These are phyloP conservation scores for Sipha maydis DNA, from an alignment of 2,888 invertebrate species.

Conservation along the genomic window DNA sequence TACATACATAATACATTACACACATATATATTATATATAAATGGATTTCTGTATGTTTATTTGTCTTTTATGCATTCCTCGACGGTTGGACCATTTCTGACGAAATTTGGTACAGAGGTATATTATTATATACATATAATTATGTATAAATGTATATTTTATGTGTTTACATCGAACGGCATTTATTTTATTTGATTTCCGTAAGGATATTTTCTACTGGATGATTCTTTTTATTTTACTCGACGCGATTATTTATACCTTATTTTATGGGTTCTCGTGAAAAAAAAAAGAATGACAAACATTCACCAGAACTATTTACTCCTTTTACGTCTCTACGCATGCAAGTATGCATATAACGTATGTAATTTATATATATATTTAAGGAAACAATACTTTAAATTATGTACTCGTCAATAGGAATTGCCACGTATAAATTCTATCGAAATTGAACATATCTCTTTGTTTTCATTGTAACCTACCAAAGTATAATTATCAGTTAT, in stretches of 20 bases:
- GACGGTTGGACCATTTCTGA: no score
- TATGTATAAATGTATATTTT: background rate
- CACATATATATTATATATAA: no score
- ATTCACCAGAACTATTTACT: conserved; percentile 28
- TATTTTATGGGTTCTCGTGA: conserved; percentile 11
- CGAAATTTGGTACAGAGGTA: no score
- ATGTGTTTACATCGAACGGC: background rate
- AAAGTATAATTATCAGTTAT: no score
- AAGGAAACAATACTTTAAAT: background rate
- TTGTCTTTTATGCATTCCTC: no score
- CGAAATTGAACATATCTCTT: background rate
- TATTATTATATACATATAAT: no score
- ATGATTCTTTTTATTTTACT: background rate
- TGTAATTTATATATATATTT: background rate
- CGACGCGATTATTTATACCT: conserved; percentile 36
- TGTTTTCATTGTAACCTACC: no score
- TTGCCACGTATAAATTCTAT: background rate
- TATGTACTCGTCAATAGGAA: background rate
- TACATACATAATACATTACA: no score
- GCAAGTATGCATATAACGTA: background rate
- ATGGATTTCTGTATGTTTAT: no score
- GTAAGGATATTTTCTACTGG: background rate
- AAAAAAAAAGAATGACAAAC: conserved; percentile 26
- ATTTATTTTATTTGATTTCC: conserved; percentile 42
- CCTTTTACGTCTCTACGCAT: background rate